Conservation (phyloP, 1,140 invertebrate genomes). For the Drosophila virilis region DNA sequence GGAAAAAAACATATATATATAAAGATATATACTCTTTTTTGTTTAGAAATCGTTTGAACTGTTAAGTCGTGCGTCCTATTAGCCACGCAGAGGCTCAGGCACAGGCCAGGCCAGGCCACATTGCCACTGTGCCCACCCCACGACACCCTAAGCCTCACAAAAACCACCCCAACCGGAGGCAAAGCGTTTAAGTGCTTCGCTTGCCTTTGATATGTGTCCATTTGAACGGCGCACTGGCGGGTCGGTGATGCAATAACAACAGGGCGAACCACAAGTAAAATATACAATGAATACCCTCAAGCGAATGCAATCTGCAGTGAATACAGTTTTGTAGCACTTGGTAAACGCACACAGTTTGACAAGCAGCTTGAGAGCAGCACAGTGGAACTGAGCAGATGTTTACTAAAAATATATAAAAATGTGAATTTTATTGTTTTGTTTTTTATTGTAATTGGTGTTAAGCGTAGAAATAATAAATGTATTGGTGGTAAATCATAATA, state of each 20-base stretch:
- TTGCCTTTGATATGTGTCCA: slow-evolving; percentile 50
- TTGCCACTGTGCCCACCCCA: slow-evolving; percentile 1
- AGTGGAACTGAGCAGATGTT: not conserved
- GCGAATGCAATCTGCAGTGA: slow-evolving; percentile 36
- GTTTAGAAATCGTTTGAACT: slow-evolving; percentile 22
- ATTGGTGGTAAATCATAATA: slow-evolving; percentile 20
- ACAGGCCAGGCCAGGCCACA: slow-evolving; percentile 3
- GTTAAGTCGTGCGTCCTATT: slow-evolving; percentile 9
- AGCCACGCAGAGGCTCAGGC: slow-evolving; percentile 5
- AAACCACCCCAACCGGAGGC: slow-evolving; percentile 31
- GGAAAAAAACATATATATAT: not conserved
- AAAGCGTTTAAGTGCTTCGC: slow-evolving; percentile 38
- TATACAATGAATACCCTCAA: slow-evolving; percentile 14
- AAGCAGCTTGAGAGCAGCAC: not conserved
- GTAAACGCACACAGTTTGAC: slow-evolving; percentile 4
- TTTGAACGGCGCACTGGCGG: slow-evolving; percentile 30
- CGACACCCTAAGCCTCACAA: not conserved
- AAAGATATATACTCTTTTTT: not conserved
- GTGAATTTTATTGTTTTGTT: slow-evolving; percentile 58
- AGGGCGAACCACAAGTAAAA: slow-evolving; percentile 6
- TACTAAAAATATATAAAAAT: slow-evolving; percentile 66
- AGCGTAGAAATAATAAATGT: slow-evolving; percentile 70
- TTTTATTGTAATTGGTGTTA: slow-evolving; percentile 66
- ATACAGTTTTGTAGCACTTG: not conserved
- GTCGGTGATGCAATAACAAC: slow-evolving; percentile 6